Conservation (phyloP, 1,140 invertebrate species). For the Xylocopa sonorina region DNA sequence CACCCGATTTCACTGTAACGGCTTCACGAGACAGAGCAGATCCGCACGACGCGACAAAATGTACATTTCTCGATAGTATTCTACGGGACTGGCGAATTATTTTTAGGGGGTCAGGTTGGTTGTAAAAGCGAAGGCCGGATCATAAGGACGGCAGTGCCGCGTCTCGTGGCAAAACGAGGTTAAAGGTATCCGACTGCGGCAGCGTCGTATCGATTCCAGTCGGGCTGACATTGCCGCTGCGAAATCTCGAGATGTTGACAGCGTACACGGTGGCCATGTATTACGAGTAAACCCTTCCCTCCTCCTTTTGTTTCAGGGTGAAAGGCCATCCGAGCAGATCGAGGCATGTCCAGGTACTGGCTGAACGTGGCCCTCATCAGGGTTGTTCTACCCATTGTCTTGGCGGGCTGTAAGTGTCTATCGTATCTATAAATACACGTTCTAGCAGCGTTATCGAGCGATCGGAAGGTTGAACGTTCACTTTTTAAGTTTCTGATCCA, state of each 20-base stretch:
- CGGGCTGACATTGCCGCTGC: conserved; percentile 23
- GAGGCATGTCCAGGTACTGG: conserved; percentile 76
- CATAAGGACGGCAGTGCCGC: background rate
- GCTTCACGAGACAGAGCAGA: too few relatives aligned
- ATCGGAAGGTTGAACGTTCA: background rate
- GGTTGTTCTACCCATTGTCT: conserved; percentile 74
- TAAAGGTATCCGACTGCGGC: conserved; percentile 53
- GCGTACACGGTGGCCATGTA: background rate
- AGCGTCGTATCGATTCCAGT: conserved; percentile 52
- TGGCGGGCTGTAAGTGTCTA: conserved; percentile 77
- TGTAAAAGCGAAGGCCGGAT: conserved; percentile 29
- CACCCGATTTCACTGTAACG: too few relatives aligned
- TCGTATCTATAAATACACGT: too few relatives aligned
- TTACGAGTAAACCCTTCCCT: background rate
- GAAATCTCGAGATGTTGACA: conserved; percentile 47
- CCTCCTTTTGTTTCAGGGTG: conserved; percentile 58
- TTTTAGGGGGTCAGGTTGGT: conserved; percentile 1
- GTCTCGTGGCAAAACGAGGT: conserved; percentile 53
- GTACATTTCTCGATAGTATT: background rate
- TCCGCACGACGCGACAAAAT: background rate
- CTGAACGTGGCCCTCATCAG: conserved; percentile 76
- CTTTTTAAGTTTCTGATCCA: too few relatives aligned
- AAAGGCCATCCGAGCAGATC: conserved; percentile 44
- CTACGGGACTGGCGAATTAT: background rate
- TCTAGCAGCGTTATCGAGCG: too few relatives aligned